Percentiles rank a stretch among this genome's conserved stretches.
Conservation (phyloP, 2,797 vertebrate species). For the Acanthornis magna region DNA sequence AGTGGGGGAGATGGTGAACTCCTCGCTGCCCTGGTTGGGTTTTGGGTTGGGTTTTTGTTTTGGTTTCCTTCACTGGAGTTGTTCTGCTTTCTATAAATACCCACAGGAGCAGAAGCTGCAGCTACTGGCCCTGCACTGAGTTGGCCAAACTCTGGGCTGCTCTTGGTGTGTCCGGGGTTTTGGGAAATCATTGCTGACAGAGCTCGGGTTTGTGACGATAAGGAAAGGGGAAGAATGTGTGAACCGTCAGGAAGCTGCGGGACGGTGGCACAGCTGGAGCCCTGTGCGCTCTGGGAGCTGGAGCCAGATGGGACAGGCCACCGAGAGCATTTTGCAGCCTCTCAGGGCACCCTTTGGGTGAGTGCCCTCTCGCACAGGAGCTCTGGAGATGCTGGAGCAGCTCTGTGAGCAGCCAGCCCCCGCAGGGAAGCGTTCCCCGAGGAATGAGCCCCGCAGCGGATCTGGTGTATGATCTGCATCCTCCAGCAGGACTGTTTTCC, state of each 20-base stretch:
- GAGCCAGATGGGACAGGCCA: neutral
- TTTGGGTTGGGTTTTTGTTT: constrained; percentile 25
- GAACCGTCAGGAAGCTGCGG: neutral
- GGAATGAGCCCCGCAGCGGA: neutral
- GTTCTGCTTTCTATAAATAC: constrained; percentile 48
- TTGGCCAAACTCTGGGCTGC: neutral
- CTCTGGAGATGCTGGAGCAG: neutral
- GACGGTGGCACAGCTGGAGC: neutral
- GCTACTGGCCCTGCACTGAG: neutral
- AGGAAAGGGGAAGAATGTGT: neutral
- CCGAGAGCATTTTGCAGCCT: neutral
- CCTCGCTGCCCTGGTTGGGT: accelerated
- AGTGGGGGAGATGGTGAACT: neutral
- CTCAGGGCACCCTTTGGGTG: accelerated
- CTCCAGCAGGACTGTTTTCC: neutral
- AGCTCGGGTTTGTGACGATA: neutral
- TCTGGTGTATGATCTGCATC: neutral
- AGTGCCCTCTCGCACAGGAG: neutral
- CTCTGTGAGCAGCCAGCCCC: neutral
- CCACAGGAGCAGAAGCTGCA: neutral
- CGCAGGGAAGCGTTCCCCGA: neutral
- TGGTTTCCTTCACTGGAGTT: neutral
- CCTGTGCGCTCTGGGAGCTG: neutral
- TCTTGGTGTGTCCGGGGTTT: neutral
- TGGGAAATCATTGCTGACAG: neutral